These are phyloP conservation scores for Camarhynchus parvulus DNA, from an alignment of 2,113 vertebrate species.

Conservation along the genomic window DNA sequence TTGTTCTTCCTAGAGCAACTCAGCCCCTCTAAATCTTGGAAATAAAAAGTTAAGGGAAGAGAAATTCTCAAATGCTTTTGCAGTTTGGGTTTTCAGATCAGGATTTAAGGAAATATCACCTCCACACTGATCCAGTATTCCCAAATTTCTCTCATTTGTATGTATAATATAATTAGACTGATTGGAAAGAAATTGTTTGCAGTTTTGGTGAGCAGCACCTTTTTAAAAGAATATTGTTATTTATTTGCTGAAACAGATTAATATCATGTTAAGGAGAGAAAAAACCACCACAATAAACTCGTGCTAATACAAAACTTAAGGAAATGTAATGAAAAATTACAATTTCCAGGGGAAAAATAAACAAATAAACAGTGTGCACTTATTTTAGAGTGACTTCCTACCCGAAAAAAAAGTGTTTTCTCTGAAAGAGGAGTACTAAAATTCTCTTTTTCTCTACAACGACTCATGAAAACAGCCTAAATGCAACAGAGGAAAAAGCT, in stretches of 20 bases:
- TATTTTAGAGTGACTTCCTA: background rate
- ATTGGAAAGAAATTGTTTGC: background rate
- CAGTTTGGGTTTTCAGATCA: background rate
- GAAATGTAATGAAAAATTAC: background rate
- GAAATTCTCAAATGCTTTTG: background rate
- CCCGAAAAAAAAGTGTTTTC: background rate
- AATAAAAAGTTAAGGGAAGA: background rate
- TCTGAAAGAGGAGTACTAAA: background rate
- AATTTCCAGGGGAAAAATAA: background rate
- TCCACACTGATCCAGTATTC: background rate
- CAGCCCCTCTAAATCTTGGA: background rate
- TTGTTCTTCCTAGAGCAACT: background rate
- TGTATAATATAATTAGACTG: background rate
- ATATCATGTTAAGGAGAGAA: background rate
- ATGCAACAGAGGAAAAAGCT: background rate
- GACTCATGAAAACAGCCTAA: background rate
- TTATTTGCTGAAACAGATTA: background rate
- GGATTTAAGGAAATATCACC: background rate
- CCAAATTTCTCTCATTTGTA: background rate
- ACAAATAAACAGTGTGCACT: background rate
- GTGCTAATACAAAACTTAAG: background rate
- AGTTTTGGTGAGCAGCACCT: background rate
- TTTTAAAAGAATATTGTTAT: background rate
- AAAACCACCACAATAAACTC: background rate
- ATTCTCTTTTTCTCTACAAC: background rate